Conservation (phyloP, 2,888 invertebrate genomes). For the Teinopalpus imperialis region DNA sequence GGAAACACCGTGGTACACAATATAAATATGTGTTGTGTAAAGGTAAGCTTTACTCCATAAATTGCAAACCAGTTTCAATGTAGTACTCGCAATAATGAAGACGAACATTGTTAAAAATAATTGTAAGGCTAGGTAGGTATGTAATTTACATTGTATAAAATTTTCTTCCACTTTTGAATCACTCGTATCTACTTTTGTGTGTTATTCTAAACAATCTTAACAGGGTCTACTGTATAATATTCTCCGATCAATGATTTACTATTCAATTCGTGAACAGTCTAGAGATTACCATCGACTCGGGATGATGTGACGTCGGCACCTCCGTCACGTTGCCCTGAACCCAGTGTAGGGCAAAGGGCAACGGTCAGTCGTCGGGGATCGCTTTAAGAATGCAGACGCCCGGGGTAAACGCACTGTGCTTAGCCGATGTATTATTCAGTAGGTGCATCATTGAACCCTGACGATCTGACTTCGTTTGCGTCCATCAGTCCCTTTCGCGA, state of each 20-base stretch:
- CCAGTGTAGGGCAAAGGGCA: slow-evolving; percentile 55
- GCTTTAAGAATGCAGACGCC: slow-evolving; percentile 57
- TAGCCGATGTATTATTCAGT: slow-evolving; percentile 59
- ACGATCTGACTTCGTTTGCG: slow-evolving; percentile 37
- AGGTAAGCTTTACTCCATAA: too few species aligned
- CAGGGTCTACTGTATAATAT: not conserved
- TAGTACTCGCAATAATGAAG: too few species aligned
- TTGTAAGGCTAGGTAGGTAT: too few species aligned
- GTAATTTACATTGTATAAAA: too few species aligned
- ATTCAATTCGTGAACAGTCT: slow-evolving; percentile 10
- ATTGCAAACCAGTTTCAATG: too few species aligned
- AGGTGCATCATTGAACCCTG: slow-evolving; percentile 60
- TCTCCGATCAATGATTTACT: not conserved
- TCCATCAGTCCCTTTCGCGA: slow-evolving; percentile 37
- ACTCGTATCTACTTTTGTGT: too few species aligned
- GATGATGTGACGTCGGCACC: slow-evolving; percentile 17
- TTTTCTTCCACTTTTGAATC: too few species aligned
- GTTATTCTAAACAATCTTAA: not conserved
- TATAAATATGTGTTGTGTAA: too few species aligned
- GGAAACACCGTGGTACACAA: too few species aligned
- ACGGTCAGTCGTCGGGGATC: slow-evolving; percentile 41
- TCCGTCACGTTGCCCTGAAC: slow-evolving; percentile 26
- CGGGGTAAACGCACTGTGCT: slow-evolving; percentile 61
- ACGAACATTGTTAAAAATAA: too few species aligned
- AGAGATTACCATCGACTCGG: not conserved